Evolutionary conservation across 30 jellyfish, hydroid and myxozoan genomes (phyloP).

Genomic region (Phacellophora camtschatica): DNA sequence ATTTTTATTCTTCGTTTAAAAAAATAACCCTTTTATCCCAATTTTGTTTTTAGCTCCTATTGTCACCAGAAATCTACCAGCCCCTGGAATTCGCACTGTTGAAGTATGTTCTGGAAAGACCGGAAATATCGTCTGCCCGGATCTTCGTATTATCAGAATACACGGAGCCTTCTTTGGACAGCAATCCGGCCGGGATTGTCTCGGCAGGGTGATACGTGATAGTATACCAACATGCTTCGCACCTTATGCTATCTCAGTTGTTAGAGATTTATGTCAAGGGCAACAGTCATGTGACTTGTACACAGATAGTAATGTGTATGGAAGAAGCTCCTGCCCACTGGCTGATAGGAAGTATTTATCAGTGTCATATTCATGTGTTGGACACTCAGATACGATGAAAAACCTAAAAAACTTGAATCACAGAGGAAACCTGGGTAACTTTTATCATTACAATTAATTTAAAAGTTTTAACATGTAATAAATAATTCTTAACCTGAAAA

Average conservation of each 20-base stretch:
- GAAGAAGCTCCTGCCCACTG: constrained; percentile 74
- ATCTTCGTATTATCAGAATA: constrained; percentile 58
- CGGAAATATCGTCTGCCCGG: constrained; percentile 89
- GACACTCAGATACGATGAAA: constrained; percentile 56
- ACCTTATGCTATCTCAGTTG: constrained; percentile 73
- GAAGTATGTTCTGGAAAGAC: constrained; percentile 82
- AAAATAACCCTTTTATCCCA: too few relatives aligned
- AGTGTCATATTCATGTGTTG: constrained; percentile 88
- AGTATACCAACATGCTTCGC: constrained; percentile 90
- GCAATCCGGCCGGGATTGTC: constrained; percentile 84
- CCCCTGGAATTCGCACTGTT: constrained; percentile 43
- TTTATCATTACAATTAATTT: background rate
- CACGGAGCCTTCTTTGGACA: constrained; percentile 92
- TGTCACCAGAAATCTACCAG: background rate
- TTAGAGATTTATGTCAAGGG: constrained; percentile 86
- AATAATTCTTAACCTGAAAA: too few relatives aligned
- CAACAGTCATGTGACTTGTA: constrained; percentile 97
- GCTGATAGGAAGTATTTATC: constrained; percentile 63
- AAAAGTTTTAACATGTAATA: background rate
- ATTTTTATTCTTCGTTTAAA: too few relatives aligned
- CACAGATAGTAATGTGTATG: constrained; percentile 85
- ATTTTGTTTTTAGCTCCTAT: constrained; percentile 37
- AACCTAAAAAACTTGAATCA: constrained; percentile 38
- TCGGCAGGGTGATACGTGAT: constrained; percentile 77
- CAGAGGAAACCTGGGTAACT: constrained; percentile 47